Percentiles rank a stretch among this genome's conserved stretches.
Evolutionary conservation across 2,888 invertebrate genomes (phyloP).

Genomic region (Petrophora chlorosata): DNA sequence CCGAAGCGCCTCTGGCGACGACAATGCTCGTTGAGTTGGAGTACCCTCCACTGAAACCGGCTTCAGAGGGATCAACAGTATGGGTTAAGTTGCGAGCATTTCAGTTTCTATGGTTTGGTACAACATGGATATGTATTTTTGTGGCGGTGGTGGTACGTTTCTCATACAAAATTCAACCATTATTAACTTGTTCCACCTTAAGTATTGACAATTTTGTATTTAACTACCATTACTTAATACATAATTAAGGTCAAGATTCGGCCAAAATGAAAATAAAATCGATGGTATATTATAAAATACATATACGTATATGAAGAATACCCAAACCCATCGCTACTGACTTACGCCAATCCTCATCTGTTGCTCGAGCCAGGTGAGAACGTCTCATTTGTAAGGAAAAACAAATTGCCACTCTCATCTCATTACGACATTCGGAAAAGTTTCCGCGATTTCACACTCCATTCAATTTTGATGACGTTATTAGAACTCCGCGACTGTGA

Average conservation of each 20-base stretch:
- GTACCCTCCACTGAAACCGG: constrained; percentile 57
- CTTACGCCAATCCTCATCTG: constrained; percentile 62
- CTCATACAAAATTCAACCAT: neutral
- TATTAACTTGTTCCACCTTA: too few species aligned
- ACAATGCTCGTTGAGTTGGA: constrained; percentile 70
- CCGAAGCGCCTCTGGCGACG: constrained; percentile 48
- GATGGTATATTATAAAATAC: too few species aligned
- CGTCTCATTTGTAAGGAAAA: constrained; percentile 71
- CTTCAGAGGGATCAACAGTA: constrained; percentile 43
- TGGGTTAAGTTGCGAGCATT: constrained; percentile 40
- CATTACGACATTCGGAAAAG: constrained; percentile 70
- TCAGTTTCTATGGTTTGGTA: neutral
- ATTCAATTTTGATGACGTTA: constrained; percentile 62
- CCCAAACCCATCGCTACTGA: constrained; percentile 40
- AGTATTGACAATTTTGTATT: too few species aligned
- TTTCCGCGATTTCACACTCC: constrained; percentile 67
- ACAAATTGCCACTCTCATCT: constrained; percentile 72
- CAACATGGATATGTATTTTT: neutral
- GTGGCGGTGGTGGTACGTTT: neutral
- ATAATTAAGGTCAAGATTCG: too few species aligned
- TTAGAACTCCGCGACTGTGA: constrained; percentile 55
- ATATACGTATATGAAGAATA: too few species aligned
- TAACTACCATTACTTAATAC: neutral
- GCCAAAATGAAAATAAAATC: too few species aligned
- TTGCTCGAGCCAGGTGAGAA: constrained; percentile 72